Evolutionary conservation across 2,888 invertebrate genomes (phyloP).

Genomic region (Lithophane semibrunnea): DNA sequence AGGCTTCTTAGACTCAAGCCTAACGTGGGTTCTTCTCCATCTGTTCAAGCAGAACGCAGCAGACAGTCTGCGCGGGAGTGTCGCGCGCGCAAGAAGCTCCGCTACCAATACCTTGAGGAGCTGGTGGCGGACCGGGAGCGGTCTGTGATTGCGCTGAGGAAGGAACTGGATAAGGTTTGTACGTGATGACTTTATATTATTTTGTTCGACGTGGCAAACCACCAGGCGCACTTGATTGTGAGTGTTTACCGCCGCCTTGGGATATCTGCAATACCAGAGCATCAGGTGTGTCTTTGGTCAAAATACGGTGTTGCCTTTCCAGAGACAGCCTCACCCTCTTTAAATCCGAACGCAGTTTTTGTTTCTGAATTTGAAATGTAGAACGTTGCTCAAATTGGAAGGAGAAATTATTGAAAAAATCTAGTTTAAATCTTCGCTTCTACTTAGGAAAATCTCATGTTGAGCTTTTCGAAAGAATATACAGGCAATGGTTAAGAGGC

Average conservation of each 20-base stretch:
- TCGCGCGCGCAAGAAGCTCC: conserved; percentile 98
- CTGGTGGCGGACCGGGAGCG: conserved; percentile 98
- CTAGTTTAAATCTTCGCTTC: too few relatives aligned
- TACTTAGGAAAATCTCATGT: too few relatives aligned
- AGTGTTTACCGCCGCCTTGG: background rate
- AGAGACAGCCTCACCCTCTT: background rate
- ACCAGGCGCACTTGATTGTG: too few relatives aligned
- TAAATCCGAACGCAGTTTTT: background rate
- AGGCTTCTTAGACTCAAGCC: conserved; percentile 25
- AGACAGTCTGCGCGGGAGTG: conserved; percentile 99
- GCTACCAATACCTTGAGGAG: conserved; percentile 99
- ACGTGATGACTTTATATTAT: conserved; percentile 15
- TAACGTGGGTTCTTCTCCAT: conserved; percentile 35
- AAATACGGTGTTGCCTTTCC: background rate
- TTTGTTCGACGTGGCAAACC: background rate
- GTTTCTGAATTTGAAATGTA: background rate
- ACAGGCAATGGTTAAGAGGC: background rate
- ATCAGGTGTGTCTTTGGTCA: background rate
- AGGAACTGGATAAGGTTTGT: conserved; percentile 96
- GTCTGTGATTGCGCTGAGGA: conserved; percentile 95
- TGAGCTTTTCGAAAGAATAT: too few relatives aligned
- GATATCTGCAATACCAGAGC: too few relatives aligned
- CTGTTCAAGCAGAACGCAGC: conserved; percentile 94
- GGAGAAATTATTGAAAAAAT: background rate
- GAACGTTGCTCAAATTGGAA: background rate